A percentile compares a stretch with the other conserved stretches of the same genome.
Conservation (phyloP, 2,797 vertebrate species). For the Spinibarbus caldwelli region DNA sequence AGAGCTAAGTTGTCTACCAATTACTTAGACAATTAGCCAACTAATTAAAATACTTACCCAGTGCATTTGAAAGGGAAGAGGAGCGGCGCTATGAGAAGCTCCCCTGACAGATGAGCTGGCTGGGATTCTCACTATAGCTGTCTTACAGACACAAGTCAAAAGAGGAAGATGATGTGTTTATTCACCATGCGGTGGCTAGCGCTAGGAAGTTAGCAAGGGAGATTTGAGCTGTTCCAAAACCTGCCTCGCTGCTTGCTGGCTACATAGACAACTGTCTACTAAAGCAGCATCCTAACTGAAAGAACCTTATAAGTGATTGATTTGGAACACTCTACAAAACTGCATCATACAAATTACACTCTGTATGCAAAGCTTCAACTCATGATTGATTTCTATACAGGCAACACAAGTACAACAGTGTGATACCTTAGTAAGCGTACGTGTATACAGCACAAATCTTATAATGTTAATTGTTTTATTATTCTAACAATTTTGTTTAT, state of each 20-base stretch:
- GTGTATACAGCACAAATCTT: neutral
- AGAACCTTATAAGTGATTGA: neutral
- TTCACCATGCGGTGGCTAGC: neutral
- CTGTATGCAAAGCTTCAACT: neutral
- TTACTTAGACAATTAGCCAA: slow-evolving; percentile 99
- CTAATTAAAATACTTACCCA: slow-evolving; percentile 99
- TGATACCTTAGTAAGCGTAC: neutral
- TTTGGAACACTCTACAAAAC: neutral
- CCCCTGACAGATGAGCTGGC: slow-evolving; percentile 89
- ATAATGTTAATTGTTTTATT: neutral
- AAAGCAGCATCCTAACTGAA: neutral
- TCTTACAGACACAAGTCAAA: slow-evolving; percentile 26
- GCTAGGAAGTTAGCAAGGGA: slow-evolving; percentile 35
- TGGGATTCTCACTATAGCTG: slow-evolving; percentile 73
- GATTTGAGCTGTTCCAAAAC: neutral
- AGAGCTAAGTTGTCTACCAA: slow-evolving; percentile 99
- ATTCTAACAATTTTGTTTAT: too few species aligned
- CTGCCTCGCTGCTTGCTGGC: neutral
- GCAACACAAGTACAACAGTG: neutral
- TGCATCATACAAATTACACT: neutral
- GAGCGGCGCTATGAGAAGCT: slow-evolving; percentile 81
- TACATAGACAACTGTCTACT: too few species aligned
- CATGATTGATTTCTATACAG: neutral
- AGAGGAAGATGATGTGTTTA: slow-evolving; percentile 51
- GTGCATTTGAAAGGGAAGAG: slow-evolving; percentile 93